Base-by-base conservation (phyloP, 2,888 invertebrate genomes). In the Pyralis farinalis region DNA sequence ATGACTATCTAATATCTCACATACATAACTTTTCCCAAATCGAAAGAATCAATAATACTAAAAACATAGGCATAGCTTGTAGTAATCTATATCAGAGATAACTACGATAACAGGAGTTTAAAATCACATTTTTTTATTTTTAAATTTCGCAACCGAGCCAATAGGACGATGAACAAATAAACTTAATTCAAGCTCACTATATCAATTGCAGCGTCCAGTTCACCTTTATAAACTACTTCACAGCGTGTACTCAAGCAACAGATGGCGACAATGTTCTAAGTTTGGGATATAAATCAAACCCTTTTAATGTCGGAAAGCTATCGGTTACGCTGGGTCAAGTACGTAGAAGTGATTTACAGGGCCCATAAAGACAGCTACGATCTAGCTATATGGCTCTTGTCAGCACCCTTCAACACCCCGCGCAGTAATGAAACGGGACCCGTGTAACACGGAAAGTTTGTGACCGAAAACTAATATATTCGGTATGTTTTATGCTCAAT, bases 211-310 rank as follows among this genome's bases (percentile, higher is more conserved):
- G 42, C 61, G 55, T 60, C 57, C 49, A 69, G 70, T 72, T 62
- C 67, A 83, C 82, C 78, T 82, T 79, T 61, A 63, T 67, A 74
- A 81, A 85, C 74, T 82, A 76, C 60, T 68, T 71, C 60, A 53
- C 66, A 71, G 67, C 58, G 61, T 67, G 69, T 68, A 68, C 57
- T 60, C 63, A 35, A 67, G 78, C 71, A 77, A 72, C 86, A 85
- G 83, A 78, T 85, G 86, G 71, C 70, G 79, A 71, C 71, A 83
- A 86, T 82, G 86, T 73, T 68, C 83, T 66, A 84, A 86, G 74
- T 86, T 86, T 61, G 63, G 62, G 58, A 43, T 73, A 84, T 86
- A 86, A 86, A 85, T 86, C 85, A 85, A 75, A 83, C 84, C 84
- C 85, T 81, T 84, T 86, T 85, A 85, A 80, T 82, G 82, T 76